Conservation (phyloP, 2,797 vertebrate genomes). For the Gadopsis marmoratus region DNA sequence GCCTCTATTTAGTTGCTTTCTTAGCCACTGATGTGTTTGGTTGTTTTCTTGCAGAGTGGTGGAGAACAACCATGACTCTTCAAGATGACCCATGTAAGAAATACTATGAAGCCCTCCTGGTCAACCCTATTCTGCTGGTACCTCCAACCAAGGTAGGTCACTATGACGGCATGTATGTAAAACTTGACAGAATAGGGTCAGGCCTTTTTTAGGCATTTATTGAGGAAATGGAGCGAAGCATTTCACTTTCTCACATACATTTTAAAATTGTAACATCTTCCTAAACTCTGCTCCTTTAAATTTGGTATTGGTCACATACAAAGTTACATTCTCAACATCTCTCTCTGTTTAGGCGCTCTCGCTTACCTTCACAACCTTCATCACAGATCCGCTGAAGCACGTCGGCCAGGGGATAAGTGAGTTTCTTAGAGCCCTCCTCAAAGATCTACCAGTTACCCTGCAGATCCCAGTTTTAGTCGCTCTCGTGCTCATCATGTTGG, state of each 20-base stretch:
- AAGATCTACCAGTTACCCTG: constrained; percentile 91
- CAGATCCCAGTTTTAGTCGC: constrained; percentile 90
- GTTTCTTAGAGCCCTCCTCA: constrained; percentile 92
- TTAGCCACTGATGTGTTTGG: neutral
- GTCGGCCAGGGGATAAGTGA: constrained; percentile 92
- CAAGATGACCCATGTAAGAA: constrained; percentile 85
- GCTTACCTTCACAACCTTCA: constrained; percentile 91
- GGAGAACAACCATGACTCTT: constrained; percentile 83
- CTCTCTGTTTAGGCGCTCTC: constrained; percentile 87
- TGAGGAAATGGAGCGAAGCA: neutral
- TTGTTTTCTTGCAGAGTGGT: constrained; percentile 77
- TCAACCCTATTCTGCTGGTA: constrained; percentile 84
- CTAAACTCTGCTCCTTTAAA: neutral
- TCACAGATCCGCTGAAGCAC: constrained; percentile 94
- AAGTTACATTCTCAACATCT: neutral
- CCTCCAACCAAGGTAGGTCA: constrained; percentile 82
- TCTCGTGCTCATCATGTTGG: constrained; percentile 86
- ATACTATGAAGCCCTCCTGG: constrained; percentile 82
- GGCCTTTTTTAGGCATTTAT: neutral
- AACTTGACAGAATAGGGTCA: neutral
- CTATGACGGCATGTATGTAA: neutral
- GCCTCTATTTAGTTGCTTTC: neutral
- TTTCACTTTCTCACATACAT: neutral
- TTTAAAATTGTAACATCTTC: neutral
- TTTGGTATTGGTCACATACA: neutral